phyloP scores from a whole-genome alignment of 2,888 invertebrate species.

The Galerucella pusilla region DNA sequence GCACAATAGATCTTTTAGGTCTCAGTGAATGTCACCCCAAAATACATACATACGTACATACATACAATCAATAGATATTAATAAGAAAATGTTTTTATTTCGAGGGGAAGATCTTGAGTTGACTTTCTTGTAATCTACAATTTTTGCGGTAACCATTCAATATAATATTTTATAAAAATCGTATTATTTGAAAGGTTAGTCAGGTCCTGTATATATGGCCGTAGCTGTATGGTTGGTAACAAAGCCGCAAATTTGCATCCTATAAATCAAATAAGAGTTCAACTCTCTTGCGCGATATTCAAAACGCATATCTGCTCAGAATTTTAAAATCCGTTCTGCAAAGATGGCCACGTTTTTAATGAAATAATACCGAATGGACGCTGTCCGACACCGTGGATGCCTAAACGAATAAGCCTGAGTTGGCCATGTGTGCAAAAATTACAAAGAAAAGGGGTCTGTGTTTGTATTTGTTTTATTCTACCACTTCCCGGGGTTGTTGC shows the following conservation, averaged over 20 bases:
- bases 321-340: conserved; percentile 64
- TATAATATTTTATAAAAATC: too few relatives aligned
- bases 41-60: too few relatives aligned
- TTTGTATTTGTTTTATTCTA: conserved; percentile 51
- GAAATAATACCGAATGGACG: conserved; percentile 58
- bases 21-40: too few relatives aligned
- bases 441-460: conserved; percentile 54
- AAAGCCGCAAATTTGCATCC: conserved; percentile 53
- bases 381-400: conserved; percentile 52
- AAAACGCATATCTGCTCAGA: conserved; percentile 62
- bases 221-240: conserved; percentile 33
- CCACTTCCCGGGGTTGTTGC: conserved; percentile 33
- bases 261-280: conserved; percentile 64
- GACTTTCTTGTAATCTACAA: too few relatives aligned
- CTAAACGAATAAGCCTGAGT: conserved; percentile 58
- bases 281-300: conserved; percentile 62
- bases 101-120: too few relatives aligned
- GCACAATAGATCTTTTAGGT: too few relatives aligned
- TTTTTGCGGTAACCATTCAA: too few relatives aligned
- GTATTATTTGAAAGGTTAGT: background rate
- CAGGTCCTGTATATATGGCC: conserved; percentile 2
- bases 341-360: conserved; percentile 63
- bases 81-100: too few relatives aligned
- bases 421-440: conserved; percentile 56
- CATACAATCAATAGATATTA: too few relatives aligned